A percentile compares a stretch with the other conserved stretches of the same genome.
These are phyloP conservation scores for Drosophila heteroneura DNA, from an alignment of 2,888 invertebrate species.

Conservation along the genomic window DNA sequence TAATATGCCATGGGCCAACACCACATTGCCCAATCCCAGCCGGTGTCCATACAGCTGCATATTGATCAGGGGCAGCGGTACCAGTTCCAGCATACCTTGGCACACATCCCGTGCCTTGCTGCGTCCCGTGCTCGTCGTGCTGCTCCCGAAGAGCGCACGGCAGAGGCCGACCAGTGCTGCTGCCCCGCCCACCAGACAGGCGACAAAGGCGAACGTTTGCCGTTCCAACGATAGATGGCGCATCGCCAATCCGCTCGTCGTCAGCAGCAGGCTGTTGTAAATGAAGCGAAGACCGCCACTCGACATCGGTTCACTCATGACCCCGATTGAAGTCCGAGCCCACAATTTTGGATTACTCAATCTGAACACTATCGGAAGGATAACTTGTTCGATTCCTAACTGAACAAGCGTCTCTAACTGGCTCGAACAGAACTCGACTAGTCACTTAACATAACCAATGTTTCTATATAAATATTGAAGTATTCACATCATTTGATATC, in stretches of 20 bases:
- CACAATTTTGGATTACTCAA: slow-evolving; percentile 25
- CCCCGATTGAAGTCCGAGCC: neutral
- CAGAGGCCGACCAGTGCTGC: slow-evolving; percentile 69
- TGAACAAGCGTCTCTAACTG: neutral
- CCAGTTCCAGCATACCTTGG: slow-evolving; percentile 62
- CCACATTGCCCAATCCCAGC: slow-evolving; percentile 52
- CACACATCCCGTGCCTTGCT: slow-evolving; percentile 48
- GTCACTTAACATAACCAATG: neutral
- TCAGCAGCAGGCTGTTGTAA: slow-evolving; percentile 63
- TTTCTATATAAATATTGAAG: neutral
- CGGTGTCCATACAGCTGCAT: slow-evolving; percentile 71
- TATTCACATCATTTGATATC: neutral
- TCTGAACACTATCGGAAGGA: slow-evolving; percentile 16
- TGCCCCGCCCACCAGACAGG: slow-evolving; percentile 67
- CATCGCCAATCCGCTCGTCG: slow-evolving; percentile 52
- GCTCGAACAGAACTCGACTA: neutral
- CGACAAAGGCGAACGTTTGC: slow-evolving; percentile 67
- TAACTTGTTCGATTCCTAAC: neutral
- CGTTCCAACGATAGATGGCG: slow-evolving; percentile 31
- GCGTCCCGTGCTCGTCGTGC: neutral
- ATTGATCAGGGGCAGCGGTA: slow-evolving; percentile 72
- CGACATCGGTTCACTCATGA: slow-evolving; percentile 63
- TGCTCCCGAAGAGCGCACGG: slow-evolving; percentile 37
- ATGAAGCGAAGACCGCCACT: slow-evolving; percentile 46
- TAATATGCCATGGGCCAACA: slow-evolving; percentile 68